phyloP scores from a whole-genome alignment of 2,113 vertebrate genomes.

The Dicerorhinus sumatrensis region DNA sequence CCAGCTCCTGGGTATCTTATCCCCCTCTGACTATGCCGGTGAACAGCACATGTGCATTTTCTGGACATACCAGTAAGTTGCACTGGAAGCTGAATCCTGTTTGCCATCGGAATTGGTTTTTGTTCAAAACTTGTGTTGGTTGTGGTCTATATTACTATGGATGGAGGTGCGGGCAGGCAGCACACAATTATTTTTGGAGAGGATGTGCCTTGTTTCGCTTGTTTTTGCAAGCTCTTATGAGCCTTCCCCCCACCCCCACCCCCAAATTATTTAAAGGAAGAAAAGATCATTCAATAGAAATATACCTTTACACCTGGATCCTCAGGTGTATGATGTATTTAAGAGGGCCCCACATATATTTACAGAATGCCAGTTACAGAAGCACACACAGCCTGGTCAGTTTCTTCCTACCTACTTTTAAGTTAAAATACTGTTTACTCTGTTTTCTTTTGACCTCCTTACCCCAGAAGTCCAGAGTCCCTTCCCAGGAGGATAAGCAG shows the following conservation, averaged over 20 bases:
- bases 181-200: background rate
- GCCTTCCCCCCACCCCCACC: too few species aligned
- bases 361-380: background rate
- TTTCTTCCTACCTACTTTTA: background rate
- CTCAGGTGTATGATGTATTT: background rate
- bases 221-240: background rate
- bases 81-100: background rate
- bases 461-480: background rate
- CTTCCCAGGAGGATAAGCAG: background rate
- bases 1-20: background rate
- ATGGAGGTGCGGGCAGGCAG: background rate
- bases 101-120: background rate
- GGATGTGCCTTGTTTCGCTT: background rate
- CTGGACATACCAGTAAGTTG: background rate
- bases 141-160: background rate
- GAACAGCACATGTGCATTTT: background rate
- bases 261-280: background rate
- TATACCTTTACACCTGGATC: background rate
- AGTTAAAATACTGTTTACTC: background rate
- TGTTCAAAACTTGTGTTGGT: background rate
- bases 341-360: background rate
- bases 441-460: background rate
- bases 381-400: background rate
- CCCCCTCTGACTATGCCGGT: background rate
- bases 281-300: background rate